A percentile compares a stretch with the other conserved stretches of the same genome.
These are phyloP conservation scores for Eulemur mongoz DNA, from an alignment of 2,797 vertebrate species.

Conservation along the genomic window DNA sequence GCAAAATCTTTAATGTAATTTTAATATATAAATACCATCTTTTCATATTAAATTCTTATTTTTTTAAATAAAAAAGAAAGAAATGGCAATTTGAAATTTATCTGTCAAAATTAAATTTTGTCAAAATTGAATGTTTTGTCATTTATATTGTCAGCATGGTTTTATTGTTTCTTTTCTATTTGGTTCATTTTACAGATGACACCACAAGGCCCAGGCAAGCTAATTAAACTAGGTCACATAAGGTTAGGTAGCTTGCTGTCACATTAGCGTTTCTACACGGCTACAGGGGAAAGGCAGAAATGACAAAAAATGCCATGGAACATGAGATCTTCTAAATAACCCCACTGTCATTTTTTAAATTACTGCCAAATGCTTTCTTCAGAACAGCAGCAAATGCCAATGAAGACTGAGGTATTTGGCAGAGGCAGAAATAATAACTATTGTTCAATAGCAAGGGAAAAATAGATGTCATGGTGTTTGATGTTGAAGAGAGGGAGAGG, in stretches of 20 bases:
- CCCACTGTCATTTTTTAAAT: background rate
- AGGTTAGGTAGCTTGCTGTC: constrained; percentile 42
- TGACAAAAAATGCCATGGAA: background rate
- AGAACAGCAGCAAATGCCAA: background rate
- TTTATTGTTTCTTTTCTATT: constrained; percentile 9
- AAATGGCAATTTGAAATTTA: background rate
- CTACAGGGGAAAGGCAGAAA: constrained; percentile 23
- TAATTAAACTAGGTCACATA: constrained; percentile 58
- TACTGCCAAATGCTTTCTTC: constrained; percentile 21
- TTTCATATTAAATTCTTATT: background rate
- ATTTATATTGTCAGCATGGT: background rate
- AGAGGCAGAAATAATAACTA: background rate
- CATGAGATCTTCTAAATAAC: constrained; percentile 47
- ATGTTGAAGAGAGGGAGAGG: background rate
- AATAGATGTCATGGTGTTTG: background rate
- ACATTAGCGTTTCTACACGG: background rate
- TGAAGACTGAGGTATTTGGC: background rate
- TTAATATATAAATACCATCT: background rate
- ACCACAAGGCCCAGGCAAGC: background rate
- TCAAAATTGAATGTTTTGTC: background rate
- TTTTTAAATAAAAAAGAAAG: background rate
- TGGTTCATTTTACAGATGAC: background rate
- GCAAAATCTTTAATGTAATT: background rate
- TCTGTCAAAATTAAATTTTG: background rate
- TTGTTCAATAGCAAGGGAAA: background rate